Percentiles rank a stretch among this genome's conserved stretches.
Conservation (phyloP, 2,797 vertebrate genomes). For the Allobates femoralis region DNA sequence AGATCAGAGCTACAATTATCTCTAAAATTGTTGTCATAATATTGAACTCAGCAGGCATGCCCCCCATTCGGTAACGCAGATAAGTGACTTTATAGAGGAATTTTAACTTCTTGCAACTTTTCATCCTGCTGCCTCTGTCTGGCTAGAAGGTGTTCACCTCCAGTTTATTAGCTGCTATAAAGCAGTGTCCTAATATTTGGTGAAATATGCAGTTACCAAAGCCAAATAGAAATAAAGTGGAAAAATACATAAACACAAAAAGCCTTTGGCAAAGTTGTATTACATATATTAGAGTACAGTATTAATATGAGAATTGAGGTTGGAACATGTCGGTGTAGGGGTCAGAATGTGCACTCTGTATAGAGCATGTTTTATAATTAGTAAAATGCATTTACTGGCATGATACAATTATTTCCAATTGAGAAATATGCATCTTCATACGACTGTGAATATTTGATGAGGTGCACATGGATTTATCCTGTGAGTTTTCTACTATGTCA, state of each 20-base stretch:
- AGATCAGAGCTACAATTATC: neutral
- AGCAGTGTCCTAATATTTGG: neutral
- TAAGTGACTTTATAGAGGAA: neutral
- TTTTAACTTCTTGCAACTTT: neutral
- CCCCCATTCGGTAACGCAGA: neutral
- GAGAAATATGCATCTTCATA: constrained; percentile 1
- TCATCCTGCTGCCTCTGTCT: neutral
- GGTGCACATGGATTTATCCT: neutral
- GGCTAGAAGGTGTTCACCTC: neutral
- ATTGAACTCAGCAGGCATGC: neutral
- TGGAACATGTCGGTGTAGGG: neutral
- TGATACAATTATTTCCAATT: constrained; percentile 3
- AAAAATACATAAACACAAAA: neutral
- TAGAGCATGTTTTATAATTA: neutral
- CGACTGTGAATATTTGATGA: constrained; percentile 18
- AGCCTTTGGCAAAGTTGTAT: neutral
- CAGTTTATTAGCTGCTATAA: neutral
- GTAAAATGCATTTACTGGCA: constrained; percentile 15
- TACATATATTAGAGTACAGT: neutral
- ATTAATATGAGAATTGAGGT: neutral
- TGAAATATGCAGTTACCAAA: neutral
- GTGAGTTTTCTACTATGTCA: neutral
- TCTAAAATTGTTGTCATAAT: neutral
- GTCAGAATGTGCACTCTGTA: neutral
- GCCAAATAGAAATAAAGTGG: neutral